These are phyloP conservation scores for Hypanus sabinus DNA, from an alignment of 2,113 vertebrate genomes.

Conservation along the genomic window DNA sequence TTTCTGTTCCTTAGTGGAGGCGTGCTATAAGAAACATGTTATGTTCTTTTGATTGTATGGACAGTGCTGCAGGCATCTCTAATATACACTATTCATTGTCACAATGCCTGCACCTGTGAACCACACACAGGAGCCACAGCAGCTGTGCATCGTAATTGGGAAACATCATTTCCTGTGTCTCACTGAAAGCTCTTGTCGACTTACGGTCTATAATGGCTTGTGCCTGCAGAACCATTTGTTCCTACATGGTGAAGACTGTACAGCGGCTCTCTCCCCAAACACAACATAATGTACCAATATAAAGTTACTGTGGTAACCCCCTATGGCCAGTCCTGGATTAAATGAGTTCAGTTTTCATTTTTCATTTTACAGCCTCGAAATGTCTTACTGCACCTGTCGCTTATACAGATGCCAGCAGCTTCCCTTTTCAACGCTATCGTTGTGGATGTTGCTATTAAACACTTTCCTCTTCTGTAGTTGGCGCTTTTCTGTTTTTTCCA, in stretches of 20 bases:
- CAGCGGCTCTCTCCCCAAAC: constrained; percentile 17
- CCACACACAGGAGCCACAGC: constrained; percentile 49
- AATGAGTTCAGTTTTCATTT: constrained; percentile 2
- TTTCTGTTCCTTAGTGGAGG: background rate
- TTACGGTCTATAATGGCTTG: background rate
- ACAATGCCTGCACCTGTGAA: constrained; percentile 76
- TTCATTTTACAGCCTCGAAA: background rate
- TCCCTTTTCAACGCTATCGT: background rate
- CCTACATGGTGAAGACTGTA: background rate
- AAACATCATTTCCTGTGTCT: constrained; percentile 71
- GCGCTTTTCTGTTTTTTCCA: background rate
- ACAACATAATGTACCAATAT: constrained; percentile 17
- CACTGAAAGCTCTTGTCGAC: constrained; percentile 62
- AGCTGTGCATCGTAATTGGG: constrained; percentile 67
- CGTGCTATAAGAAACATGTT: background rate
- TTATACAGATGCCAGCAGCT: constrained; percentile 19
- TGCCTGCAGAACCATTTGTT: constrained; percentile 22
- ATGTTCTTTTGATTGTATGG: constrained; percentile 4
- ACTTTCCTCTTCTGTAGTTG: background rate
- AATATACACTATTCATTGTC: constrained; percentile 65
- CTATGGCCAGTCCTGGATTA: constrained; percentile 15
- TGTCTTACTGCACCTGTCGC: constrained; percentile 27
- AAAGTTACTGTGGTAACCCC: constrained; percentile 11
- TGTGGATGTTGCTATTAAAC: background rate
- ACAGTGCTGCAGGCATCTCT: constrained; percentile 58